Evolutionary conservation across 2,888 invertebrate genomes (phyloP), one percentile per base, ranked within the genome.

Genomic region (Abrostola tripartita): DNA sequence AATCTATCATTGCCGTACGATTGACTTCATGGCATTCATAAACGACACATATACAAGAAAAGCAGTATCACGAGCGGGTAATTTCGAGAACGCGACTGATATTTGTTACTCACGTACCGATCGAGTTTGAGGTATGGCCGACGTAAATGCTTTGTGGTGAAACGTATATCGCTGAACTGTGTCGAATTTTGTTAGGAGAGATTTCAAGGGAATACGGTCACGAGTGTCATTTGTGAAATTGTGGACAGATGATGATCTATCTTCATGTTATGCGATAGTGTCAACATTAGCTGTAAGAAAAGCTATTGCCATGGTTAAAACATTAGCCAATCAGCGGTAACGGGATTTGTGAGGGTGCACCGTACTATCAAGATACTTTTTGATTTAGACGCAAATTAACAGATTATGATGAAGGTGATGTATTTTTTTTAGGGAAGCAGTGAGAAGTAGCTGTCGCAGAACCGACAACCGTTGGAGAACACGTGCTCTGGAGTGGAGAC

Each of bases 21-120:
- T 74, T 54, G 52, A 68, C 75, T 71, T 37, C 75, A 62, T 44
- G 55, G 56, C 56, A 52, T 62, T 42, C 47, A 62, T 56, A 60
- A 72, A 73, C 65, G 72, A 75, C 72, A 63, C 61, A 62, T 65
- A 68, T 75, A 85, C 84, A 83, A 85, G 82, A 82, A 81, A 83
- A 78, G 78, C 77, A 77, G 78, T 83, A 88, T 89, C 89, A 90
- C 90, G 90, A 88, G 76, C 81, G 76, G 76, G 82, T 83, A 81
- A 88, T 89, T 89, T 88, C 79, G 78, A 84, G 83, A 88, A 86
- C 83, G 82, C 80, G 65, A 60, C 64, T 24, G 68, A 77, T 74
- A 76, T 81, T 77, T 73, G 81, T 80, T 74, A 77, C 68, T 82
- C 82, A 81, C 74, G 81, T 78, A 65, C 42, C 58, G 51, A 69